Conservation (phyloP, 1,140 invertebrate genomes). For the Drosophila mayri region DNA sequence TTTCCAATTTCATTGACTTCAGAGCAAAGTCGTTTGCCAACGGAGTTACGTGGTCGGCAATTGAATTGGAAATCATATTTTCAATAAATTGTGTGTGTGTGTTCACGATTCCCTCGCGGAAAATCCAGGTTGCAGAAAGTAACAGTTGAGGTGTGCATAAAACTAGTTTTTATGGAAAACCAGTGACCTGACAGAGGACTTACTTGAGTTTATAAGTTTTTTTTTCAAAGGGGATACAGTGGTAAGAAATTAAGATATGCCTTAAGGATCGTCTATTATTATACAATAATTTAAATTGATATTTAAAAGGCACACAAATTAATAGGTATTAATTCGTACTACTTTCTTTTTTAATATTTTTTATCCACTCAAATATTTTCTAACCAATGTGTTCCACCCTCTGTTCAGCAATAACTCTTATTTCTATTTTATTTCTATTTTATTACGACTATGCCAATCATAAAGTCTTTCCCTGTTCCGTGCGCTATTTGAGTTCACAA, state of each 20-base stretch:
- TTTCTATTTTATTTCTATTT: constrained; percentile 13
- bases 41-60: constrained; percentile 26
- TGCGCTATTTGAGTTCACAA: constrained; percentile 9
- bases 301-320: no score
- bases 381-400: background rate
- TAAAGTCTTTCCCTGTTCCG: constrained; percentile 20
- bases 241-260: background rate
- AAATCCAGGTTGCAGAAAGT: constrained; percentile 34
- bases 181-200: constrained; percentile 11
- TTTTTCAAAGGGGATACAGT: background rate
- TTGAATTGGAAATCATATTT: constrained; percentile 58
- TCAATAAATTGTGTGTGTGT: constrained; percentile 35
- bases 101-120: constrained; percentile 14
- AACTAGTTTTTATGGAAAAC: constrained; percentile 34
- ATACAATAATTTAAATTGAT: background rate
- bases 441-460: constrained; percentile 10
- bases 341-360: background rate
- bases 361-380: background rate
- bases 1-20: constrained; percentile 39
- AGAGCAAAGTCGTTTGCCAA: constrained; percentile 2
- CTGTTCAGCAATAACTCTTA: background rate
- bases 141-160: constrained; percentile 26
- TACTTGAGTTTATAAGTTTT: constrained; percentile 14
- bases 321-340: background rate
- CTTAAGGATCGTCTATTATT: no score